These are phyloP conservation scores for Torymus aiolomorphi DNA, from an alignment of 2,888 invertebrate genomes.

Conservation along the genomic window DNA sequence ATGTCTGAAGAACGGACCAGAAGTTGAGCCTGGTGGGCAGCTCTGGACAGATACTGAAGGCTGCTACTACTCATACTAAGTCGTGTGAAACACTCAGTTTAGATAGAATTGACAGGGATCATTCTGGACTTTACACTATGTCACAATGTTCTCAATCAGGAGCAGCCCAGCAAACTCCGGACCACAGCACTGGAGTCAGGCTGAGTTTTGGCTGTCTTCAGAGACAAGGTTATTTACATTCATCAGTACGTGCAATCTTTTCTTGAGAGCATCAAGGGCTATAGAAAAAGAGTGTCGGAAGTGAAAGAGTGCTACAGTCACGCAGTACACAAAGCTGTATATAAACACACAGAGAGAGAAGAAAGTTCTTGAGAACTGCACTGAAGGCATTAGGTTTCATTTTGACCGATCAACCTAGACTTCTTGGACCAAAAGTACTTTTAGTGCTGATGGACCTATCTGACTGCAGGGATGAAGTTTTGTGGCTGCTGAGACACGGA, in stretches of 20 bases:
- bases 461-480: slow-evolving; percentile 96
- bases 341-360: slow-evolving; percentile 94
- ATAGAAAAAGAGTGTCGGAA: slow-evolving; percentile 93
- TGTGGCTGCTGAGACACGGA: slow-evolving; percentile 96
- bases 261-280: slow-evolving; percentile 97
- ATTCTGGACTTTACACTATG: slow-evolving; percentile 95
- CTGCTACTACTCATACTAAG: slow-evolving; percentile 95
- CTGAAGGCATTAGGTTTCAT: slow-evolving; percentile 96
- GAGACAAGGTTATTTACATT: slow-evolving; percentile 97
- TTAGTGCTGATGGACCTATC: slow-evolving; percentile 97
- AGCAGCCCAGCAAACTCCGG: slow-evolving; percentile 92
- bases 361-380: slow-evolving; percentile 96
- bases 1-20: slow-evolving; percentile 95
- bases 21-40: slow-evolving; percentile 95
- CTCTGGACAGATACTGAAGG: slow-evolving; percentile 95
- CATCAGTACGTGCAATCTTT: slow-evolving; percentile 94
- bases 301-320: slow-evolving; percentile 96
- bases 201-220: slow-evolving; percentile 95
- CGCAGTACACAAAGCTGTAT: slow-evolving; percentile 92
- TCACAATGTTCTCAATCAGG: slow-evolving; percentile 89
- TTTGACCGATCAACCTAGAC: slow-evolving; percentile 97
- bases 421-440: slow-evolving; percentile 97
- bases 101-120: slow-evolving; percentile 97
- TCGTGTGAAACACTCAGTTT: slow-evolving; percentile 98
- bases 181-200: slow-evolving; percentile 92